phyloP scores from a whole-genome alignment of 2,113 vertebrate species.

The Chionodraco myersi region DNA sequence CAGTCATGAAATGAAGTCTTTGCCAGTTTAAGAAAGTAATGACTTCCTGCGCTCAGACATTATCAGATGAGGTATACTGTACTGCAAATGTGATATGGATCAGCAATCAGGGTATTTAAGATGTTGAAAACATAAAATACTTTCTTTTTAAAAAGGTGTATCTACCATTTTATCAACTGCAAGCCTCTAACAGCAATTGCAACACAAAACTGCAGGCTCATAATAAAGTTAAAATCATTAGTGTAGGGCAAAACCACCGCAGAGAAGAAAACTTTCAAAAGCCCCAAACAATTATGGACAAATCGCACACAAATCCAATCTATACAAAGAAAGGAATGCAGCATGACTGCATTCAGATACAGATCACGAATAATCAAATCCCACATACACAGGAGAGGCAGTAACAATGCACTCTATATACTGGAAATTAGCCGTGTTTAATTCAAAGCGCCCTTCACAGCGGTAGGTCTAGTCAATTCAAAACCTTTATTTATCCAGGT shows the following conservation, averaged over 20 bases:
- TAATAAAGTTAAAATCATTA: conserved; percentile 68
- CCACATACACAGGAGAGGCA: conserved; percentile 28
- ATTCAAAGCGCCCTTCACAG: conserved; percentile 4
- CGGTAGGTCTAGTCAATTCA: not conserved
- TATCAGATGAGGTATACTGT: conserved; percentile 4
- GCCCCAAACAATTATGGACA: conserved; percentile 67
- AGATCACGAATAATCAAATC: conserved; percentile 59
- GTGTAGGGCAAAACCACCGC: conserved; percentile 54
- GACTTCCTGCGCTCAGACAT: not conserved
- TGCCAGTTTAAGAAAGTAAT: conserved; percentile 13
- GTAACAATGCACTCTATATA: conserved; percentile 27
- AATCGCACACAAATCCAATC: conserved; percentile 58
- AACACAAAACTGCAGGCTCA: conserved; percentile 10
- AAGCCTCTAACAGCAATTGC: conserved; percentile 21
- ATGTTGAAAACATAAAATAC: too few relatives aligned
- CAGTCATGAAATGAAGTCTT: conserved; percentile 17
- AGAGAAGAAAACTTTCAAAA: conserved; percentile 68
- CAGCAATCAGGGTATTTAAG: too few relatives aligned
- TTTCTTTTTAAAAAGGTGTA: conserved; percentile 24
- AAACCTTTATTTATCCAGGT: too few relatives aligned
- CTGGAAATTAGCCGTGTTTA: conserved; percentile 39
- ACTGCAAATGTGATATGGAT: conserved; percentile 27
- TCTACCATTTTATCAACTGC: conserved; percentile 25
- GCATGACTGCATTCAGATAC: conserved; percentile 57
- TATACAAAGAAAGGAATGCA: conserved; percentile 68